Conservation (phyloP, 2,888 invertebrate species). For the Dryocosmus kuriphilus region DNA sequence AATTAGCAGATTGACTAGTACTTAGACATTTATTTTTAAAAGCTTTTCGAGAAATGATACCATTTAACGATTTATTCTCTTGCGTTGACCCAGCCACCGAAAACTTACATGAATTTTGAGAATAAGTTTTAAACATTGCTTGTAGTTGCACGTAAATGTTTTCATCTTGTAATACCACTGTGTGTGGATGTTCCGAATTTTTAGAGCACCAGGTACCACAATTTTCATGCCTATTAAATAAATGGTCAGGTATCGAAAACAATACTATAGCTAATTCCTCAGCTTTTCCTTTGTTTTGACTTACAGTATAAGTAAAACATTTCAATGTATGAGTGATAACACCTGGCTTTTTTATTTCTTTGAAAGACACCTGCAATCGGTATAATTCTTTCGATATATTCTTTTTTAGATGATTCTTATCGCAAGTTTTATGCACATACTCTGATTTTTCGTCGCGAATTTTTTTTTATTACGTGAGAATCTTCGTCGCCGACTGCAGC, state of each 20-base stretch:
- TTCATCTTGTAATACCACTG: too few relatives aligned
- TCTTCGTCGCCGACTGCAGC: too few relatives aligned
- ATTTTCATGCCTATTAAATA: slow-evolving; percentile 28
- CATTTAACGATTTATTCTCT: too few relatives aligned
- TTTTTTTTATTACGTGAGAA: too few relatives aligned
- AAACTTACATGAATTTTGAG: too few relatives aligned
- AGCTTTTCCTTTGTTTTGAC: slow-evolving; percentile 42
- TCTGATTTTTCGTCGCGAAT: slow-evolving; percentile 9
- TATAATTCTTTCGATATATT: slow-evolving; percentile 45
- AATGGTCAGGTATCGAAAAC: slow-evolving; percentile 1
- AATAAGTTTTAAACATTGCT: too few relatives aligned
- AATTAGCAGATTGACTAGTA: too few relatives aligned
- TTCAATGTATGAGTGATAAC: slow-evolving; percentile 50
- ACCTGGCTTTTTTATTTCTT: slow-evolving; percentile 41
- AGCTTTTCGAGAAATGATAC: too few relatives aligned
- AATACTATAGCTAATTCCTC: slow-evolving; percentile 20
- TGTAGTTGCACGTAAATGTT: too few relatives aligned
- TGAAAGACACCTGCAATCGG: slow-evolving; percentile 6
- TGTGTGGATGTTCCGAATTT: too few relatives aligned
- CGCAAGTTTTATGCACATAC: slow-evolving; percentile 44
- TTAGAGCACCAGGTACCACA: slow-evolving; percentile 13
- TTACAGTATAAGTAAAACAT: slow-evolving; percentile 48
- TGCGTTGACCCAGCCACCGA: too few relatives aligned
- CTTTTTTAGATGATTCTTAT: slow-evolving; percentile 44
- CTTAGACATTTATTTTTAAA: too few relatives aligned